These are phyloP conservation scores for Acanthosepion esculentum DNA, from an alignment of 2,888 invertebrate genomes.

Conservation along the genomic window DNA sequence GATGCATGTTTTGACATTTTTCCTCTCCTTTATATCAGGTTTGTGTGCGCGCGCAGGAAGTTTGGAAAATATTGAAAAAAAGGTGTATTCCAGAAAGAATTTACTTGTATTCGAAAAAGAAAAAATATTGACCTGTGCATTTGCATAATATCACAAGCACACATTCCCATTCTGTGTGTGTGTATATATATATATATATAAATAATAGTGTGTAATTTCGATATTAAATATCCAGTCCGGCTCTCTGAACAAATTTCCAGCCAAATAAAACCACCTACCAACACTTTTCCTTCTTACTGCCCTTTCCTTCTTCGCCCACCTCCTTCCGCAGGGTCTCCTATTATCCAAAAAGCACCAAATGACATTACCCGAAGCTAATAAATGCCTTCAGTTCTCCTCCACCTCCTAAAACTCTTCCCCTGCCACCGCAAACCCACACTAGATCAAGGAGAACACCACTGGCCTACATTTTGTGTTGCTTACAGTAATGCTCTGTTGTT, in stretches of 20 bases:
- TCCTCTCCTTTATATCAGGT: too few species aligned
- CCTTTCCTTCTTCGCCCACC: not conserved
- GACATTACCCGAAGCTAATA: not conserved
- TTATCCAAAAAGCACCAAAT: slow-evolving; percentile 33
- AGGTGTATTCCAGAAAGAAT: too few species aligned
- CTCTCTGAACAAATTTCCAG: not conserved
- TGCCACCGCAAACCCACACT: not conserved
- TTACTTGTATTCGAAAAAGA: too few species aligned
- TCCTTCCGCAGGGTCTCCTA: not conserved
- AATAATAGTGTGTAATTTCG: not conserved
- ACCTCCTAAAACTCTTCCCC: not conserved
- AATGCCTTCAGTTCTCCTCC: not conserved
- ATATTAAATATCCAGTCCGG: not conserved
- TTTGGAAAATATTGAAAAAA: too few species aligned
- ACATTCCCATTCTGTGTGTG: not conserved
- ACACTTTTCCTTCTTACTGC: slow-evolving; percentile 33
- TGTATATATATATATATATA: slow-evolving; percentile 4
- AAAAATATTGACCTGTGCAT: too few species aligned
- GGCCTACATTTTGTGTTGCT: too few species aligned
- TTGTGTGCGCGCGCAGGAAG: too few species aligned
- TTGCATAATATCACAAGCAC: too few species aligned
- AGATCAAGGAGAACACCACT: not conserved
- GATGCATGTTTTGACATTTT: too few species aligned
- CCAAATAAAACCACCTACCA: not conserved
- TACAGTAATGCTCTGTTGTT: too few species aligned